phyloP scores from a whole-genome alignment of 1,140 invertebrate species.

The Ostrea denselamellosa region DNA sequence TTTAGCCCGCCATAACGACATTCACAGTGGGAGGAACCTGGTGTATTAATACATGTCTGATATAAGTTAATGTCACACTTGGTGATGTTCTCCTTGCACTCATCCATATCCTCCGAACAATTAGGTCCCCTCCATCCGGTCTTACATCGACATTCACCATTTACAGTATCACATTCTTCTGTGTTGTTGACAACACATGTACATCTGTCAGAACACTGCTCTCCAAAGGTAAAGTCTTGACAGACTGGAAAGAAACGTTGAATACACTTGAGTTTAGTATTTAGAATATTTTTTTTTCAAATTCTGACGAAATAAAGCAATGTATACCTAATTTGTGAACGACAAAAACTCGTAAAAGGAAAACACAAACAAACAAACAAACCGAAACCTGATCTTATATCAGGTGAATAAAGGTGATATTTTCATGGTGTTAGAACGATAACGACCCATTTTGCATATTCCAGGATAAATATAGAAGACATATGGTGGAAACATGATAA shows the following conservation, averaged over 20 bases:
- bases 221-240: conserved; percentile 8
- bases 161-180: neutral
- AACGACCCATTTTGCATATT: too few species aligned
- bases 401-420: too few species aligned
- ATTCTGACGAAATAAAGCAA: too few species aligned
- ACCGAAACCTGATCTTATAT: too few species aligned
- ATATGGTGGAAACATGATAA: too few species aligned
- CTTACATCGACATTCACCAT: conserved; percentile 7
- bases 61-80: neutral
- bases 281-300: too few species aligned
- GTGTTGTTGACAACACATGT: conserved; percentile 1
- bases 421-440: too few species aligned
- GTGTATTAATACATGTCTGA: conserved; percentile 46
- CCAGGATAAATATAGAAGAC: too few species aligned
- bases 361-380: too few species aligned
- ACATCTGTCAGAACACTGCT: neutral
- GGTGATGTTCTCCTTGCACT: neutral
- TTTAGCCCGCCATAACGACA: conserved; percentile 24
- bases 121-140: conserved; percentile 22
- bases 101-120: conserved; percentile 29
- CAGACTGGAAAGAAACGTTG: neutral
- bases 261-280: too few species aligned
- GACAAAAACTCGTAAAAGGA: too few species aligned
- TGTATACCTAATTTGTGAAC: too few species aligned
- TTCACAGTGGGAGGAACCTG: conserved; percentile 45